Evolutionary conservation across 2,888 invertebrate genomes (phyloP), one percentile per base, ranked within the genome.

Genomic region (Sarcophaga carnaria): DNA sequence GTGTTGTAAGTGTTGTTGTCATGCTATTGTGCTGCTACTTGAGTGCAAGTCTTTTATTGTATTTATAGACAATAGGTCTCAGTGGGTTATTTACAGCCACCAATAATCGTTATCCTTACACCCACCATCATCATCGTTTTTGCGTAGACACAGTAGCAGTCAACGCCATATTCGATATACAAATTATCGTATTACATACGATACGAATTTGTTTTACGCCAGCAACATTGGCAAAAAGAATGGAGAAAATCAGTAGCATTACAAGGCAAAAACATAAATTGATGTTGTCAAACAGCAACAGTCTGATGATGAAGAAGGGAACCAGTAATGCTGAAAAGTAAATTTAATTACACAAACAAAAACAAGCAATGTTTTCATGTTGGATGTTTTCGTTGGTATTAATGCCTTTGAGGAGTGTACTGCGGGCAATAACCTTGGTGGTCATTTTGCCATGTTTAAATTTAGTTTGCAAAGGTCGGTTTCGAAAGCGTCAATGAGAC

Each of bases 31-130:
- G 45, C 71, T 71, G 72, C 71, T 5, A 64, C 37, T 62, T 37
- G 63, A 83, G 10, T 20, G 10, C 20, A 27, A 49, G 67, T 60
- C 77, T 78, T 77, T 10, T 60, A 22, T 67, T 45, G 17, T 64
- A 22, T 79, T 87, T 69, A 78, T 63, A 82, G 81, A 79, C 87
- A 87, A 87, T 87, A 82, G 84, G 75, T 81, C 81, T 69, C 87
- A 79, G 87, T 84, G 87, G 87, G 84, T 84, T 84, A 87, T 84
- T 87, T 87, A 87, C 81, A 69, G 87, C 80, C 82, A 72, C 82
- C 76, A 84, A 37, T 37, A 37, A 37, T 37, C 8, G 8, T 37
- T 37, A 8, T 37, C 37, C 8, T 76, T 67, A 63, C 78, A 79
- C 79, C 76, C 75, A 84, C 75, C 76, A 60, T 67, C 5, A 27